Percentiles rank a stretch among this genome's conserved stretches.
Conservation (phyloP, 2,113 vertebrate species). For the Gasterosteus aculeatus region DNA sequence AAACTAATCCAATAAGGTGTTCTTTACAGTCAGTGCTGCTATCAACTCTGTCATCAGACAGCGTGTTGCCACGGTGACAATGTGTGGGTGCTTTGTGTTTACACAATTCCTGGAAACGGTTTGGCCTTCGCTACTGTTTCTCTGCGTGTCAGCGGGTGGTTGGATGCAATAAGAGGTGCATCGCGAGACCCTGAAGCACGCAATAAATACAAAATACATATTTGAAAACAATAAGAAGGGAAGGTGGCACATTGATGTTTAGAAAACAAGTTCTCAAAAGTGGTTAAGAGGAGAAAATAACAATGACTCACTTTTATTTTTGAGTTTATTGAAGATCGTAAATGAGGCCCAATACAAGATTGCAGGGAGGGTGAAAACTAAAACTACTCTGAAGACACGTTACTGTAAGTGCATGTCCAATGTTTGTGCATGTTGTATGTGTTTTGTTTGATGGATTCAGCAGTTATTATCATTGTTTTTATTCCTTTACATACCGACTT, state of each 20-base stretch:
- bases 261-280: background rate
- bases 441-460: background rate
- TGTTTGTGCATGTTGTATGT: background rate
- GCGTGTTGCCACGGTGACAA: constrained; percentile 13
- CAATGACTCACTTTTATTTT: background rate
- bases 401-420: no score
- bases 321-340: no score
- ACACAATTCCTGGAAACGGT: constrained; percentile 42
- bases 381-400: background rate
- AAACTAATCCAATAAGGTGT: background rate
- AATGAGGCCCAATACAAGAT: background rate
- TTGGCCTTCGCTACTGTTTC: constrained; percentile 38
- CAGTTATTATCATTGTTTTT: background rate
- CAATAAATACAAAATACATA: background rate
- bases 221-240: background rate
- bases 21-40: background rate
- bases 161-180: constrained; percentile 5
- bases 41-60: constrained; percentile 2
- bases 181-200: background rate
- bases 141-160: background rate
- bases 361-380: background rate
- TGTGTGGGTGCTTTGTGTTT: constrained; percentile 31
- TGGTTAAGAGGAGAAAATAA: background rate
- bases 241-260: background rate
- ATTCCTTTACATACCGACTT: constrained; percentile 77